Evolutionary conservation across 2,113 vertebrate genomes (phyloP).

Genomic region (Lipotes vexillifer): DNA sequence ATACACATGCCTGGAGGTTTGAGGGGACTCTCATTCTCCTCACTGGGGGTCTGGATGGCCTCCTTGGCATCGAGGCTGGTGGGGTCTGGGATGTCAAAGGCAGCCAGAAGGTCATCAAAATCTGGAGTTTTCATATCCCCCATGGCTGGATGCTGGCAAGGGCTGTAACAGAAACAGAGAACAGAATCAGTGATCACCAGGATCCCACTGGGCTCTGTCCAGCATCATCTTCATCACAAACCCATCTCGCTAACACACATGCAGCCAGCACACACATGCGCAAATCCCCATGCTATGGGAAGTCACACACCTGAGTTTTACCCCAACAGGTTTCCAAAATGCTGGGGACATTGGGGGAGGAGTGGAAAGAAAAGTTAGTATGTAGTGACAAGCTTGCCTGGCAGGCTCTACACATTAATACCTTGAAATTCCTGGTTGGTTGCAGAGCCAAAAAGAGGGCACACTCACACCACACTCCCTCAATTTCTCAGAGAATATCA

Average conservation of each 20-base stretch:
- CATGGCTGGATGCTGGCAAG: constrained; percentile 87
- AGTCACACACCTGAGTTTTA: background rate
- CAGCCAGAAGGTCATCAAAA: constrained; percentile 97
- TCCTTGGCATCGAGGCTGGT: constrained; percentile 96
- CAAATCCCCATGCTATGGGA: background rate
- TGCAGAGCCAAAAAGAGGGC: background rate
- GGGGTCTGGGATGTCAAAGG: constrained; percentile 98
- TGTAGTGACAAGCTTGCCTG: background rate
- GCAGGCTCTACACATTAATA: background rate
- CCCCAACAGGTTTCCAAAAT: background rate
- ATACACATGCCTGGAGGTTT: constrained; percentile 89
- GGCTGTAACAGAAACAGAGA: constrained; percentile 17
- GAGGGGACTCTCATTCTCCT: constrained; percentile 89
- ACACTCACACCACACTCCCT: fast-evolving
- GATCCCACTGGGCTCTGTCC: background rate
- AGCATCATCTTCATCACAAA: background rate
- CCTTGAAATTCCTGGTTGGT: background rate
- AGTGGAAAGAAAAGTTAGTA: background rate
- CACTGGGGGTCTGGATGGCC: constrained; percentile 87
- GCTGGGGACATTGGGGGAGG: background rate
- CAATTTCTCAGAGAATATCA: background rate
- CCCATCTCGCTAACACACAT: background rate
- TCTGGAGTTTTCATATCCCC: constrained; percentile 99
- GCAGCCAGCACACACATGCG: background rate
- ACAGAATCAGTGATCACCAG: background rate